A percentile compares a stretch with the other conserved stretches of the same genome.
These are phyloP conservation scores for Coluber constrictor DNA, from an alignment of 2,797 vertebrate species.

Conservation along the genomic window DNA sequence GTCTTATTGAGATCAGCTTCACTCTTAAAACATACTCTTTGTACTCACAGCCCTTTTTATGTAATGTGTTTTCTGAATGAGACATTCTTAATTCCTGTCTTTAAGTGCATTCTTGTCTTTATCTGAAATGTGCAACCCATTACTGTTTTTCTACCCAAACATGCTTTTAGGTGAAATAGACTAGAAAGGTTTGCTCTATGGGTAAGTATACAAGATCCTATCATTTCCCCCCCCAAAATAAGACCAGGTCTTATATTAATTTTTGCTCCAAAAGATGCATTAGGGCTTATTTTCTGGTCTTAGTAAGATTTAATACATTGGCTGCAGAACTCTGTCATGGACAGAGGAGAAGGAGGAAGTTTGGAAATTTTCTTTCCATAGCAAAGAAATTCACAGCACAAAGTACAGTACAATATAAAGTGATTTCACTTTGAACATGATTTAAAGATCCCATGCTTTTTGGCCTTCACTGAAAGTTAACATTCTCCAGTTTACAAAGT, in stretches of 20 bases:
- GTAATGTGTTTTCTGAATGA: slow-evolving; percentile 17
- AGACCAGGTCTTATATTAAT: no score
- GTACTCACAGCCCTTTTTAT: slow-evolving; percentile 6
- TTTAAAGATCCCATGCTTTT: not conserved
- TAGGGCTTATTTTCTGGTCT: no score
- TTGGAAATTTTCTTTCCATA: not conserved
- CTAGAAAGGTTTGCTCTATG: slow-evolving; percentile 9
- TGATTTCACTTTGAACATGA: slow-evolving; percentile 2
- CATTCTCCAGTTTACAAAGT: not conserved
- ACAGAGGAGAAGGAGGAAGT: not conserved
- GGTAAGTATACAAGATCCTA: not conserved
- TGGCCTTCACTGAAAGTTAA: not conserved
- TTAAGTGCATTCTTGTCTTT: slow-evolving; percentile 24
- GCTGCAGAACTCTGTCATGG: not conserved
- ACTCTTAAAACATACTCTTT: slow-evolving; percentile 21
- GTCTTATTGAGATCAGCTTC: slow-evolving; percentile 24
- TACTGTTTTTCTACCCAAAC: slow-evolving; percentile 12
- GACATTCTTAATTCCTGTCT: not conserved
- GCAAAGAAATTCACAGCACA: not conserved
- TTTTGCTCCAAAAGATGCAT: no score
- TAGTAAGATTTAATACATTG: not conserved
- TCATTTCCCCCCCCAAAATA: no score
- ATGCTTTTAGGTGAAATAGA: slow-evolving; percentile 13
- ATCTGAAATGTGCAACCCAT: slow-evolving; percentile 27
- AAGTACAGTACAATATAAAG: slow-evolving; percentile 1